These are phyloP conservation scores for Poecilia latipinna DNA, from an alignment of 2,113 vertebrate genomes.

Conservation along the genomic window DNA sequence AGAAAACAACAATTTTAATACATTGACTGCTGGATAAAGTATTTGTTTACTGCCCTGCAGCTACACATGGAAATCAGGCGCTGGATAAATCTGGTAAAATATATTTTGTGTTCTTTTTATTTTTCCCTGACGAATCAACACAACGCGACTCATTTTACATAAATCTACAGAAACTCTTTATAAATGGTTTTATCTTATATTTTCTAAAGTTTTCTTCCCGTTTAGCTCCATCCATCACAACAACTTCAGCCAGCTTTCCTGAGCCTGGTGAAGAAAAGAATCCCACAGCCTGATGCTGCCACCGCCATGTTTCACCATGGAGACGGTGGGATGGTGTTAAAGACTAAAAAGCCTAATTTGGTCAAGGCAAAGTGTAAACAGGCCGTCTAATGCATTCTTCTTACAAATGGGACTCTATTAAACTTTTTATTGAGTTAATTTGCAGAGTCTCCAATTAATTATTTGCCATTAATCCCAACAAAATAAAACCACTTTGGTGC, in stretches of 20 bases:
- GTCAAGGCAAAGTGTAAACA: too few relatives aligned
- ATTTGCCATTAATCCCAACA: rapidly evolving
- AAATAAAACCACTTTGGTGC: too few relatives aligned
- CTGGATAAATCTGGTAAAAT: background rate
- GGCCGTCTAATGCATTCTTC: too few relatives aligned
- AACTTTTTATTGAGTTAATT: too few relatives aligned
- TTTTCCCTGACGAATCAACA: background rate
- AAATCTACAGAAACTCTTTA: background rate
- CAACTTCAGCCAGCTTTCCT: background rate
- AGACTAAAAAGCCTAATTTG: background rate
- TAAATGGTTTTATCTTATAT: background rate
- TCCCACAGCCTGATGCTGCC: background rate
- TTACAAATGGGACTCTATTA: too few relatives aligned
- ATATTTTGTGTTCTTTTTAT: background rate
- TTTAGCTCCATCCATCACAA: background rate
- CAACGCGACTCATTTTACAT: too few relatives aligned
- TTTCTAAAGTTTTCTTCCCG: background rate
- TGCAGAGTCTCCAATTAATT: too few relatives aligned
- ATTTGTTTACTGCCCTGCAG: background rate
- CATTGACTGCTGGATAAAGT: background rate
- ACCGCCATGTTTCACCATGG: background rate
- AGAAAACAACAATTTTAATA: background rate
- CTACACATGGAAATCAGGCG: background rate
- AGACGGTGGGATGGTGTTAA: background rate
- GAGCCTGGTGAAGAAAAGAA: background rate